Percentiles rank a stretch among this genome's conserved stretches.
phyloP scores from a whole-genome alignment of 2,888 invertebrate species.

The Oscheius sp. region DNA sequence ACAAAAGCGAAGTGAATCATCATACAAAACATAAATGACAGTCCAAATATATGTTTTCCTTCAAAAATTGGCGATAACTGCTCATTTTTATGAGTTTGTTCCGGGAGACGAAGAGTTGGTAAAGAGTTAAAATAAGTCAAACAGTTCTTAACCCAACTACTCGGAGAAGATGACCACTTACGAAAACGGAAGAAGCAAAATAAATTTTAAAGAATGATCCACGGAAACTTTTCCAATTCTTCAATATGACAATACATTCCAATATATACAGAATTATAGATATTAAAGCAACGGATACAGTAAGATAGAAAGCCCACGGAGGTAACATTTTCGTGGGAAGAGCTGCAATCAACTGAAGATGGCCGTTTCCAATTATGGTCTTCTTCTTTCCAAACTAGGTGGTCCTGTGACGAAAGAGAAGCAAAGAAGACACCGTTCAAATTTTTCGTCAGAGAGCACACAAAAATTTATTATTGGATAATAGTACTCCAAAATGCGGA shows the following conservation, averaged over 20 bases:
- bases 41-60: neutral
- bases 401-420: too few relatives aligned
- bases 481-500: too few relatives aligned
- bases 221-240: neutral
- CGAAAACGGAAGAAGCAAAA: neutral
- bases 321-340: too few relatives aligned
- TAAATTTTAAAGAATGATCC: conserved; percentile 2
- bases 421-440: too few relatives aligned
- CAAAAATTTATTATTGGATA: too few relatives aligned
- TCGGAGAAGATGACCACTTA: too few relatives aligned
- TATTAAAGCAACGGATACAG: neutral
- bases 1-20: conserved; percentile 3
- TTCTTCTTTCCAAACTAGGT: too few relatives aligned
- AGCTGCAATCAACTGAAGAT: too few relatives aligned
- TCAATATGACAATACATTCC: neutral
- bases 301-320: too few relatives aligned
- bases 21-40: neutral
- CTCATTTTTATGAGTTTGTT: neutral
- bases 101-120: neutral
- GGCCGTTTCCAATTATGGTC: too few relatives aligned
- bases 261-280: neutral
- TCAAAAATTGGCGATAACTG: neutral
- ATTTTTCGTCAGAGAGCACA: too few relatives aligned
- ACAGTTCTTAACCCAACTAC: neutral
- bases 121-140: conserved; percentile 5